Evolutionary conservation across 2,113 vertebrate genomes (phyloP).

Genomic region (Coracopsis vasa): DNA sequence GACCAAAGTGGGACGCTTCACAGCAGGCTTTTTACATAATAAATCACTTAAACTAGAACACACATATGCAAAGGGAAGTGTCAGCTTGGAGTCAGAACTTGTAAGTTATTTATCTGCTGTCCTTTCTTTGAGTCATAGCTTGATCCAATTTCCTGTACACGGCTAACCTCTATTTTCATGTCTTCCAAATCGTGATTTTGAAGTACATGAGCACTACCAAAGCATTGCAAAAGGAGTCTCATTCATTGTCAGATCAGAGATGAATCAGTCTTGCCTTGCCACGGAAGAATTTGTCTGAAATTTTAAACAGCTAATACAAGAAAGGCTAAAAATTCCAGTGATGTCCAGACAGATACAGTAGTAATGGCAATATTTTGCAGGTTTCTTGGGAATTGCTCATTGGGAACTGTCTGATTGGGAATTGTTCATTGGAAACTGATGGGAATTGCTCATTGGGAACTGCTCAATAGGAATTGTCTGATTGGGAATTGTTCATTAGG

Average conservation of each 20-base stretch:
- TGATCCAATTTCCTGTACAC: background rate
- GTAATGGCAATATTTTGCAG: background rate
- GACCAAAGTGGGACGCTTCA: background rate
- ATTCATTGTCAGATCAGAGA: background rate
- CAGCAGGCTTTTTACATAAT: background rate
- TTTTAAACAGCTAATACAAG: background rate
- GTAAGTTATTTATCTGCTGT: background rate
- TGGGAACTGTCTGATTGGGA: too few species aligned
- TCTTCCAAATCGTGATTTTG: background rate
- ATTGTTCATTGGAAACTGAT: too few species aligned
- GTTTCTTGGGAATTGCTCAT: background rate
- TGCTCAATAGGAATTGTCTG: too few species aligned
- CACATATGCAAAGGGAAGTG: background rate
- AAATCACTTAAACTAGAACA: background rate
- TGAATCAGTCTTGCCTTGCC: background rate
- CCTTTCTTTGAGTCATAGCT: background rate
- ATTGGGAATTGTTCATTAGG: too few species aligned
- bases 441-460: too few species aligned
- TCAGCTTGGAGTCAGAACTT: background rate
- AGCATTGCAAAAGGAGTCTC: background rate
- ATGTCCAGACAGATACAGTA: background rate
- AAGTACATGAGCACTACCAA: background rate
- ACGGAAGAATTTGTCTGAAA: background rate
- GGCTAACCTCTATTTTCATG: background rate
- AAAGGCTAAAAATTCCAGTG: background rate